A percentile compares a stretch with the other conserved stretches of the same genome.
Evolutionary conservation across 2,113 vertebrate genomes (phyloP).

Genomic region (Oncorhynchus keta): DNA sequence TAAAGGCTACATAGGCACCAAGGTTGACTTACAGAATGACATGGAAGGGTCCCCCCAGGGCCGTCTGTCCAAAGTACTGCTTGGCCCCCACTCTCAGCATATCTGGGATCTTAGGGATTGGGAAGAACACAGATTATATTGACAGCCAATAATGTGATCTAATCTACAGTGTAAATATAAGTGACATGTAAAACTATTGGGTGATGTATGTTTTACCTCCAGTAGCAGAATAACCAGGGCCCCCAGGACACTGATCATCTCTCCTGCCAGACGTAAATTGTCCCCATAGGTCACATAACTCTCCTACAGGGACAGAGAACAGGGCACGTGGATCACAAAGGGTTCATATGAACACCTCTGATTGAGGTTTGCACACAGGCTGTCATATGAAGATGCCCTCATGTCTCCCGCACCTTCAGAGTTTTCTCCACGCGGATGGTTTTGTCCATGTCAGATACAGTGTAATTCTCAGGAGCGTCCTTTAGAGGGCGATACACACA

Average conservation of each 20-base stretch:
- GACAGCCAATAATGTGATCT: neutral
- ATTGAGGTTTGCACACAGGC: neutral
- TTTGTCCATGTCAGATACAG: conserved; percentile 71
- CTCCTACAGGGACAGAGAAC: conserved; percentile 73
- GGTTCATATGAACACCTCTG: conserved; percentile 7
- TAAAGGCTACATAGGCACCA: neutral
- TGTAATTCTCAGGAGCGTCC: conserved; percentile 74
- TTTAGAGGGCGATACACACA: conserved; percentile 89
- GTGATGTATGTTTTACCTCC: conserved; percentile 75
- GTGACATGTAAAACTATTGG: neutral
- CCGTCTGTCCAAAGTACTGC: conserved; percentile 91
- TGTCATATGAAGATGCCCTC: neutral
- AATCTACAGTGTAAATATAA: neutral
- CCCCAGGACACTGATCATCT: conserved; percentile 87
- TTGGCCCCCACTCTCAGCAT: conserved; percentile 88
- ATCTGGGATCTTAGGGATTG: conserved; percentile 83
- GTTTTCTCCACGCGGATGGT: conserved; percentile 82
- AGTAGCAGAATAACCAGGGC: conserved; percentile 86
- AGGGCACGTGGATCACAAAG: neutral
- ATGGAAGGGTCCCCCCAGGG: conserved; percentile 93
- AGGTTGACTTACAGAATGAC: conserved; percentile 83
- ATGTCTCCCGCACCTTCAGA: conserved; percentile 69
- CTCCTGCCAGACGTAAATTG: conserved; percentile 83
- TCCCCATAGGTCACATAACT: conserved; percentile 83
- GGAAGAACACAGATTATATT: neutral